A percentile compares a stretch with the other conserved stretches of the same genome.
Evolutionary conservation across 2,113 vertebrate species (phyloP).

Genomic region (Proterorhinus semilunaris): DNA sequence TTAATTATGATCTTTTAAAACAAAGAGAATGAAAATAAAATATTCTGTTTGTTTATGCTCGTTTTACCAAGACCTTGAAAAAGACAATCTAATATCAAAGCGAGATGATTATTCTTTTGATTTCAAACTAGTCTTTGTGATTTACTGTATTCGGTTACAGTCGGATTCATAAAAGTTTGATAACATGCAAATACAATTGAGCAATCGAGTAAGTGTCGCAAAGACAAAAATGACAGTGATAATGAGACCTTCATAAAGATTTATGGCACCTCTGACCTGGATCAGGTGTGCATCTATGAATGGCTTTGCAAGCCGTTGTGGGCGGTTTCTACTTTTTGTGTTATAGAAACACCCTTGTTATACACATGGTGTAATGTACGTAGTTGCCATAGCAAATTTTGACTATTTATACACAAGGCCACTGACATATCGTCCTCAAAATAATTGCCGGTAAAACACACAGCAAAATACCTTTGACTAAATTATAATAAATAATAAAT

Average conservation of each 20-base stretch:
- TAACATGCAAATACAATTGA: neutral
- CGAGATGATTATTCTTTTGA: neutral
- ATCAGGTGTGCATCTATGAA: neutral
- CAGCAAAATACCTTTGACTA: no score
- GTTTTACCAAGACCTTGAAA: neutral
- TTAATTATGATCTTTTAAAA: slow-evolving; percentile 10
- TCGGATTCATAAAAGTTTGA: neutral
- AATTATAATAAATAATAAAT: no score
- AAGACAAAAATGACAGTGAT: neutral
- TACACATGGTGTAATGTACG: no score
- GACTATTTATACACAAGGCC: no score
- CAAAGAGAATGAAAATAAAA: slow-evolving; percentile 8
- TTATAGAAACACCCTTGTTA: no score
- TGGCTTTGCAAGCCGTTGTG: no score
- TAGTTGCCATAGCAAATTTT: no score
- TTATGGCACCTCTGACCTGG: slow-evolving; percentile 5
- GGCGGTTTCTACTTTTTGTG: no score
- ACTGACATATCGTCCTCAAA: no score
- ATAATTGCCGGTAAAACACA: no score
- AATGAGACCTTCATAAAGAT: slow-evolving; percentile 18
- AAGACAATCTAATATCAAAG: neutral
- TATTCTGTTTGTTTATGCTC: slow-evolving; percentile 8
- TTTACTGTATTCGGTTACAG: neutral
- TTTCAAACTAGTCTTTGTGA: neutral
- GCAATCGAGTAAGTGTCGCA: neutral